Evolutionary conservation across 2,888 invertebrate species (phyloP).

Genomic region (Ametastegia equiseti): DNA sequence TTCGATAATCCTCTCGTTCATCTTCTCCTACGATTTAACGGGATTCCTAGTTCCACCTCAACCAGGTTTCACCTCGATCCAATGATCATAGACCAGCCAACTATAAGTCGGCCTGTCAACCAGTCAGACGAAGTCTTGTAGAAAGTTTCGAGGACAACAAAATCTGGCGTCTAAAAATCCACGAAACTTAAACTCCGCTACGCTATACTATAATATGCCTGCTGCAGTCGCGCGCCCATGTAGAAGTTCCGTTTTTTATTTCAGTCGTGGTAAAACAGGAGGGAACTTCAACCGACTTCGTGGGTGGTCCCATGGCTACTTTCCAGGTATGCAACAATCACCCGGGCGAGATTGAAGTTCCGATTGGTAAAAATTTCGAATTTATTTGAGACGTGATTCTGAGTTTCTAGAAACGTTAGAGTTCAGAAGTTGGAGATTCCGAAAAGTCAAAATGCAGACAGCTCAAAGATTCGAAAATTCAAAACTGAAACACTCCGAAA

Average conservation of each 20-base stretch:
- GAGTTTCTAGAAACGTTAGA: too few relatives aligned
- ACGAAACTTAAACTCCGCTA: neutral
- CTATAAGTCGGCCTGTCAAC: too few relatives aligned
- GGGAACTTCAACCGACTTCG: constrained; percentile 11
- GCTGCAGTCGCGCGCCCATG: neutral
- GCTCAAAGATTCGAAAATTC: too few relatives aligned
- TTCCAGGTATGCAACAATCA: constrained; percentile 23
- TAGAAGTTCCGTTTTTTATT: constrained; percentile 34
- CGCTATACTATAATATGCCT: neutral
- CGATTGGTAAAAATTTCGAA: too few relatives aligned
- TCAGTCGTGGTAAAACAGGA: neutral
- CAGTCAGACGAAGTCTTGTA: too few relatives aligned
- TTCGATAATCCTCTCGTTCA: constrained; percentile 19
- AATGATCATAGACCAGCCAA: neutral
- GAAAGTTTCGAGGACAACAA: constrained; percentile 23
- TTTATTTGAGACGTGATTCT: too few relatives aligned
- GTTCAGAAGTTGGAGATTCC: too few relatives aligned
- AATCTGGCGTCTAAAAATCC: neutral
- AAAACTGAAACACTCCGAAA: too few relatives aligned
- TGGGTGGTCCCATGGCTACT: constrained; percentile 28
- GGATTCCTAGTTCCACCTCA: constrained; percentile 23
- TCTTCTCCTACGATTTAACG: constrained; percentile 45
- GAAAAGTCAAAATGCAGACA: too few relatives aligned
- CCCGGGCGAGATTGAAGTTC: too few relatives aligned
- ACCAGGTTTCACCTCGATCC: constrained; percentile 32